Evolutionary conservation across 2,888 invertebrate species (phyloP), one percentile per base, ranked within the genome.

Genomic region (Stegana nigrithorax): DNA sequence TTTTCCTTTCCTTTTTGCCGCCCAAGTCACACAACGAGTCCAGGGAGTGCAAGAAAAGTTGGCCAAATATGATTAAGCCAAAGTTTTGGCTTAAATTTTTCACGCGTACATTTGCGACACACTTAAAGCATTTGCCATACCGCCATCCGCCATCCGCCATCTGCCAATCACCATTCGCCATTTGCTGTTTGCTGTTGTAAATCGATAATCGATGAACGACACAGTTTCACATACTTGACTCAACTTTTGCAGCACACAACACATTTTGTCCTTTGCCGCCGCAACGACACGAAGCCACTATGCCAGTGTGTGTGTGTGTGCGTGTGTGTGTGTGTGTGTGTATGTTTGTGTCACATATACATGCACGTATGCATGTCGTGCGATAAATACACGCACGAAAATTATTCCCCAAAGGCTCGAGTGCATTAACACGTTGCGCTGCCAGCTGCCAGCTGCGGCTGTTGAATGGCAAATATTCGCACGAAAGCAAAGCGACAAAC

Each of bases 391-490:
- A 55, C 32, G 32, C 10, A 32, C 53, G 23, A 32, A 55, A 72
- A 59, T 47, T 59, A 73, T 70, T 69, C 75, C 76, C 73, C 55
- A 64, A 74, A 77, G 76, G 68, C 32, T 47, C 44, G 55, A 65
- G 68, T 70, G 69, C 67, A 73, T 71, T 62, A 68, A 66, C 64
- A 67, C 55, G 55, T 62, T 8, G 39, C 2, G 36, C 2, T 53
- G 57, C 39, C 12, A 36, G 36, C 53, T n/a, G n/a, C n/a, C n/a
- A n/a, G n/a, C n/a, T n/a, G n/a, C n/a, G n/a, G n/a, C n/a, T 32
- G 32, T 21, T 50, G 50, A 55, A 55, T 55, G 36, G 19, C 32
- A 53, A 53, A 45, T 45, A 21, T 45, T 45, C 2, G 45, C 45
- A 45, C 45, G 10, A 10, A 45, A 2, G 21, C 17, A 44, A 8